Base-by-base conservation (phyloP, 2,888 invertebrate species). In the Erebia aethiops region DNA sequence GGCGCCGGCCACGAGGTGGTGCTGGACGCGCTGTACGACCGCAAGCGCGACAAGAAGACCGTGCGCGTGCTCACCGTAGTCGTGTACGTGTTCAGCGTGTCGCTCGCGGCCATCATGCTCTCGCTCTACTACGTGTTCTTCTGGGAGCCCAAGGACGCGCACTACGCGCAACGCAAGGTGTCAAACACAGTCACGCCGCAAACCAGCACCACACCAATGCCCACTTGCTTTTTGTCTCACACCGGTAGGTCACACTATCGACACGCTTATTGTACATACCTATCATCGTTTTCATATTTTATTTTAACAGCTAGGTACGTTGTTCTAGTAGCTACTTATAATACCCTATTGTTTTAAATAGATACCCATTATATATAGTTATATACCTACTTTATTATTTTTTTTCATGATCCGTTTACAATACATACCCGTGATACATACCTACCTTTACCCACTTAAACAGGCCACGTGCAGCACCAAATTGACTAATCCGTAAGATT, bases 71-170 rank as follows among this genome's bases (percentile, higher is more conserved):
- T 98, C 82, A 98, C 98, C 26, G 98, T 99, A 78, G 95, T 98
- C 81, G 97, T 98, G 67, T 99, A 99, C 92, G 96, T 98, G 78
- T 96, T 98, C 88, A 97, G 98, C 87, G 98, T 99, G 79, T 98
- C 98, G 60, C 94, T 98, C 83, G 98, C 98, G 21, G 98, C 98
- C 67, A 98, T 98, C 82, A 97, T 98, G 94, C 94, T 99, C 77
- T 98, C 98, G 14, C 95, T 98, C 67, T 99, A 98, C 94, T 99
- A 99, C 94, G 96, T 98, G 81, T 97, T 98, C 92, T 95, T 98
- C 87, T 98, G 98, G 98, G 96, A 98, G 89, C 98, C 98, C 21
- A 95, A 92, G 89, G 93, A 92, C 82, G 90, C 92, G 85, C 92
- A 90, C 70, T 90, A 92, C 81, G 90, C 90, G 84, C 91, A 91